Evolutionary conservation across 2,888 invertebrate genomes (phyloP).

Genomic region (Drosophila neonasuta): DNA sequence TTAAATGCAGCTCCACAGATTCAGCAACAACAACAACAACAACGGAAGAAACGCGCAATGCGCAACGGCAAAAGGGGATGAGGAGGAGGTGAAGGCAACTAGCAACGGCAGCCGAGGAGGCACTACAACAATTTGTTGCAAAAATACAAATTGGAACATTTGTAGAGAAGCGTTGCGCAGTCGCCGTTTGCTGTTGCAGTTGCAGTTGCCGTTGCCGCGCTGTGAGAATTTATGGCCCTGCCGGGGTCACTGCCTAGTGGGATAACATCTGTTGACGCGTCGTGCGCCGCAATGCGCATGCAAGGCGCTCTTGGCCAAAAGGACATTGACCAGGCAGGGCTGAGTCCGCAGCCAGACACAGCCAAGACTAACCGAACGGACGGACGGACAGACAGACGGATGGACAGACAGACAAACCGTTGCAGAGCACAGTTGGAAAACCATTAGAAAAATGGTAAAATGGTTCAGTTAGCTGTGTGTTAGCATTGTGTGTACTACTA

Average conservation of each 20-base stretch:
- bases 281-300: constrained; percentile 74
- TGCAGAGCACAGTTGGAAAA: constrained; percentile 41
- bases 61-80: constrained; percentile 33
- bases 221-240: constrained; percentile 78
- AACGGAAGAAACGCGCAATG: constrained; percentile 31
- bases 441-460: constrained; percentile 62
- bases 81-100: constrained; percentile 15
- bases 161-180: constrained; percentile 55
- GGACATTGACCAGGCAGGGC: constrained; percentile 27
- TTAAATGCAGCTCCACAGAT: constrained; percentile 64
- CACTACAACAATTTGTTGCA: constrained; percentile 71
- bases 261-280: constrained; percentile 78
- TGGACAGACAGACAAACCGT: constrained; percentile 47
- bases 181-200: constrained; percentile 31
- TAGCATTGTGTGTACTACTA: not conserved
- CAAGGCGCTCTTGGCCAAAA: constrained; percentile 69
- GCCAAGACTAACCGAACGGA: constrained; percentile 3
- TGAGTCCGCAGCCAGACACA: constrained; percentile 9
- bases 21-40: constrained; percentile 48
- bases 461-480: constrained; percentile 32
- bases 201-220: constrained; percentile 40
- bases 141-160: constrained; percentile 79
- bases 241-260: constrained; percentile 70
- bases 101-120: constrained; percentile 26
- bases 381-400: constrained; percentile 30